These are phyloP conservation scores for Cryptotis parvus DNA, from an alignment of 2,113 vertebrate genomes.

Conservation along the genomic window DNA sequence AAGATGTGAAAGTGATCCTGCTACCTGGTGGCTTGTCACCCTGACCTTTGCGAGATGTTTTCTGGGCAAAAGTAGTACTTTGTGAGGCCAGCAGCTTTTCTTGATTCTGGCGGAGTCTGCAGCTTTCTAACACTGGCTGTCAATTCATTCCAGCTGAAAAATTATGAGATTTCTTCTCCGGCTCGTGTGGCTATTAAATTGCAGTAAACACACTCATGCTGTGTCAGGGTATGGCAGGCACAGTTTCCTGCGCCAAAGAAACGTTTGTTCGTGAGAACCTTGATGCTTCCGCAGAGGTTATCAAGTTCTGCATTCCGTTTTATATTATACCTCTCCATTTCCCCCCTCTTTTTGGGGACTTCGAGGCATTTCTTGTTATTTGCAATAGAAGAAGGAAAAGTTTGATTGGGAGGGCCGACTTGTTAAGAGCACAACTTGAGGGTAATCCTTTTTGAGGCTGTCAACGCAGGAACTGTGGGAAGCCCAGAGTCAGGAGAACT, in stretches of 20 bases:
- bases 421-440: conserved; percentile 15
- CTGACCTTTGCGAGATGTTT: conserved; percentile 74
- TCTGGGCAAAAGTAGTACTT: conserved; percentile 67
- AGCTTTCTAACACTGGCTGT: conserved; percentile 70
- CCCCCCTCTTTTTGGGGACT: background rate
- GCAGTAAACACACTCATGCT: conserved; percentile 66
- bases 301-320: conserved; percentile 64
- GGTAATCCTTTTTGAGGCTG: background rate
- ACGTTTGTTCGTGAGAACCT: conserved; percentile 64
- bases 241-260: conserved; percentile 66
- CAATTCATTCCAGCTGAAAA: conserved; percentile 79
- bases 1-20: conserved; percentile 63
- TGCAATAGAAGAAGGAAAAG: conserved; percentile 38
- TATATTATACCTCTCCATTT: background rate
- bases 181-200: conserved; percentile 76
- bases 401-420: conserved; percentile 64
- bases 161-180: conserved; percentile 75
- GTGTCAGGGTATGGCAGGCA: conserved; percentile 55
- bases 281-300: conserved; percentile 59
- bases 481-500: background rate
- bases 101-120: conserved; percentile 68
- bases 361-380: conserved; percentile 54
- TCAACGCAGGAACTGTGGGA: background rate
- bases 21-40: conserved; percentile 76
- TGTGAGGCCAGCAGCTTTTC: conserved; percentile 68